Evolutionary conservation across 2,888 invertebrate genomes (phyloP).

Genomic region (Congeria kusceri): DNA sequence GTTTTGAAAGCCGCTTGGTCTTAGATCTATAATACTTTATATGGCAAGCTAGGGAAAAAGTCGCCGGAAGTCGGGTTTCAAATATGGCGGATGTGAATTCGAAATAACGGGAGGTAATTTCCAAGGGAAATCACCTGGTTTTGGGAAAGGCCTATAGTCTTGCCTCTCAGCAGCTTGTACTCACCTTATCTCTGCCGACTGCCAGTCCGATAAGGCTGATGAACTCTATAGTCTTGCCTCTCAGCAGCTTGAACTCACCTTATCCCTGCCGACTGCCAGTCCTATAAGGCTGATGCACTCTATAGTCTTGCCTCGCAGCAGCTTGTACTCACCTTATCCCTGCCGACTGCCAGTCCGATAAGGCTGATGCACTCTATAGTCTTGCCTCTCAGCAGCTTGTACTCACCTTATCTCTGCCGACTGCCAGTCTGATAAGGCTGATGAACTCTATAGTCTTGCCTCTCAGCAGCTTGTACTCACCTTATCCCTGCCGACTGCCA

Average conservation of each 20-base stretch:
- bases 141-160: too few species aligned
- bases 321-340: constrained; percentile 90
- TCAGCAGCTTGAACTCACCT: constrained; percentile 93
- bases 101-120: too few species aligned
- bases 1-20: too few species aligned
- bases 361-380: constrained; percentile 99
- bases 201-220: constrained; percentile 96
- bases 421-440: too few species aligned
- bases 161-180: too few species aligned
- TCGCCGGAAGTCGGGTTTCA: too few species aligned
- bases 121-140: too few species aligned
- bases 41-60: too few species aligned
- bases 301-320: constrained; percentile 98
- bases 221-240: constrained; percentile 99
- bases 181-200: constrained; percentile 87
- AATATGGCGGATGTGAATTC: too few species aligned
- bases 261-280: constrained; percentile 87
- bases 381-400: constrained; percentile 97
- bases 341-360: constrained; percentile 91
- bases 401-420: constrained; percentile 86
- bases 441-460: too few species aligned
- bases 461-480: too few species aligned
- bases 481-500: constrained; percentile 87
- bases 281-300: constrained; percentile 99
- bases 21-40: too few species aligned